These are phyloP conservation scores for Onychostruthus taczanowskii DNA, from an alignment of 2,113 vertebrate genomes.

Conservation along the genomic window DNA sequence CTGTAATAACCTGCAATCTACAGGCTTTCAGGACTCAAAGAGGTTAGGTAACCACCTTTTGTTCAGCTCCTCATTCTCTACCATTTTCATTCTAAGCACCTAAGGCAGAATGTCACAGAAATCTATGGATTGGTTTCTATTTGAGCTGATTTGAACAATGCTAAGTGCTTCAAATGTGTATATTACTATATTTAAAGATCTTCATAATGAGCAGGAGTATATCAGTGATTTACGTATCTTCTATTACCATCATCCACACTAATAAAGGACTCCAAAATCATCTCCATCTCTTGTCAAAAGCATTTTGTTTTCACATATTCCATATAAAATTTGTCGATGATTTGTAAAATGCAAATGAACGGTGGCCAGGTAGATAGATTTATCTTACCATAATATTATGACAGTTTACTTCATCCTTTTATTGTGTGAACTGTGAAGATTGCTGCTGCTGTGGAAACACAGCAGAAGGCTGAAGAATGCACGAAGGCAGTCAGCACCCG, in stretches of 20 bases:
- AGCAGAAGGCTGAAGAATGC: neutral
- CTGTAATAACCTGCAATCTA: slow-evolving; percentile 15
- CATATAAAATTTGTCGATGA: neutral
- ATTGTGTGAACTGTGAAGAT: neutral
- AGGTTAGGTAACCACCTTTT: neutral
- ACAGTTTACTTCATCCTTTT: neutral
- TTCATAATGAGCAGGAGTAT: neutral
- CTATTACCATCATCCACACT: neutral
- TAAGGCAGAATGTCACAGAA: neutral
- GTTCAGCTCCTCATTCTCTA: neutral
- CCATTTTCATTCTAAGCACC: slow-evolving; percentile 1
- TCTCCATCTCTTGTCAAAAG: neutral
- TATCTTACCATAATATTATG: neutral
- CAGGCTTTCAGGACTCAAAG: neutral
- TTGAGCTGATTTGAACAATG: neutral
- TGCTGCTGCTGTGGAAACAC: neutral
- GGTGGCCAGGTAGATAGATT: neutral
- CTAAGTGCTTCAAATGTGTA: neutral
- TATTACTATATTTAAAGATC: neutral
- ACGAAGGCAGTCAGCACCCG: neutral
- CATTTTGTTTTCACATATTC: neutral
- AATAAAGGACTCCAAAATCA: neutral
- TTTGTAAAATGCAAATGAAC: neutral
- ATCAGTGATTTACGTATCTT: neutral
- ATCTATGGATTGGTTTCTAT: neutral